Conservation (phyloP, 2,113 vertebrate genomes). For the Phocoena sinus region DNA sequence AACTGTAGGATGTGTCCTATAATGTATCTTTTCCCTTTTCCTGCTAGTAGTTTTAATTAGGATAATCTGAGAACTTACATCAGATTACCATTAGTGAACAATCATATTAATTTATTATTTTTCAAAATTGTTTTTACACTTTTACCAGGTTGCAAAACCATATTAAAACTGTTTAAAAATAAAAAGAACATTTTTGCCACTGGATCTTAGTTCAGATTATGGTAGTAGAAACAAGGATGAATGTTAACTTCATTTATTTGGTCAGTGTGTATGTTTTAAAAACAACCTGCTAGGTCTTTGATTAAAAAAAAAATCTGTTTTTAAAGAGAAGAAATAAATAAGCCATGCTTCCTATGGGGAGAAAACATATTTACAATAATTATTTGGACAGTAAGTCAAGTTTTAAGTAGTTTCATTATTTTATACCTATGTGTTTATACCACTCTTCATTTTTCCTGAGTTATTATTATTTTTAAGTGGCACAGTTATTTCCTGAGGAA, state of each 20-base stretch:
- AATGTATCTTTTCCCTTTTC: not conserved
- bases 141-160: not conserved
- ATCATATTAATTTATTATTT: not conserved
- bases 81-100: not conserved
- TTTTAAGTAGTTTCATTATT: not conserved
- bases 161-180: not conserved
- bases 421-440: not conserved
- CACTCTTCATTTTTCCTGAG: not conserved
- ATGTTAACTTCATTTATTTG: not conserved
- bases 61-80: not conserved
- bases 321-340: not conserved
- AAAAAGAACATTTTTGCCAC: not conserved
- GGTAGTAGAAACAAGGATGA: not conserved
- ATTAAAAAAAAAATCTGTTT: not conserved
- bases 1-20: not conserved
- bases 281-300: not conserved
- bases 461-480: not conserved
- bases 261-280: not conserved
- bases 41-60: not conserved
- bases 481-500: not conserved
- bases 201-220: not conserved
- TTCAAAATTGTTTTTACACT: not conserved
- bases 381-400: not conserved
- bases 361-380: not conserved
- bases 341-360: not conserved